phyloP scores from a whole-genome alignment of 1,140 invertebrate species.

The Aphidius ervi region DNA sequence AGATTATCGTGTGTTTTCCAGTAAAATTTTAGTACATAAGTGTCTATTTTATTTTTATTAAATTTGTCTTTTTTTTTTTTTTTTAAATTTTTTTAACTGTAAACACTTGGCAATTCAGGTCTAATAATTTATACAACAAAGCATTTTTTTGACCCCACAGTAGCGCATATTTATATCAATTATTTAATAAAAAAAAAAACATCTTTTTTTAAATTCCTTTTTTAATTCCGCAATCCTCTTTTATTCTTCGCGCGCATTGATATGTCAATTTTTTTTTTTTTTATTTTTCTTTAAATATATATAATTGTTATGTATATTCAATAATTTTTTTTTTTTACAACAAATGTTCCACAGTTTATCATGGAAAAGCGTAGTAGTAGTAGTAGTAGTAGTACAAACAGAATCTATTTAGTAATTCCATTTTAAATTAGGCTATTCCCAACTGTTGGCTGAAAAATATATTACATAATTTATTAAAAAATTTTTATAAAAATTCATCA shows the following conservation, averaged over 20 bases:
- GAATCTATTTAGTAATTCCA: conserved; percentile 28
- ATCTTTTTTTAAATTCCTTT: not conserved
- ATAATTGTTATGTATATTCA: conserved; percentile 10
- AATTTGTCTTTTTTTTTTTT: conserved; percentile 24
- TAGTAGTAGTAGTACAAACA: conserved; percentile 32
- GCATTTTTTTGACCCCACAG: conserved; percentile 38
- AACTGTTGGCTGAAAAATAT: conserved; percentile 47
- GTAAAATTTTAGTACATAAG: not conserved
- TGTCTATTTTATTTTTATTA: conserved; percentile 21
- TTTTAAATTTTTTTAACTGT: conserved; percentile 41
- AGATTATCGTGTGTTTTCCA: conserved; percentile 22
- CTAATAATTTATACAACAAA: conserved; percentile 52
- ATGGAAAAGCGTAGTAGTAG: conserved; percentile 40
- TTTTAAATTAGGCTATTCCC: conserved; percentile 41
- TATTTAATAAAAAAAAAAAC: not conserved
- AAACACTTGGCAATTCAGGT: conserved; percentile 54
- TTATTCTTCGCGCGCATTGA: conserved; percentile 37
- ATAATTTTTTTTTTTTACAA: conserved; percentile 30
- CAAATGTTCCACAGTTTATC: conserved; percentile 40
- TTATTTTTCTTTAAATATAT: conserved; percentile 26
- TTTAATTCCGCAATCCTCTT: not conserved
- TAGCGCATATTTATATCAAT: conserved; percentile 18
- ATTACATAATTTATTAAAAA: conserved; percentile 4
- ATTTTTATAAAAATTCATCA: not conserved
- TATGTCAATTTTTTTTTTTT: conserved; percentile 40